Evolutionary conservation across 2,113 vertebrate genomes (phyloP).

Genomic region (Cyanoliseus patagonus): DNA sequence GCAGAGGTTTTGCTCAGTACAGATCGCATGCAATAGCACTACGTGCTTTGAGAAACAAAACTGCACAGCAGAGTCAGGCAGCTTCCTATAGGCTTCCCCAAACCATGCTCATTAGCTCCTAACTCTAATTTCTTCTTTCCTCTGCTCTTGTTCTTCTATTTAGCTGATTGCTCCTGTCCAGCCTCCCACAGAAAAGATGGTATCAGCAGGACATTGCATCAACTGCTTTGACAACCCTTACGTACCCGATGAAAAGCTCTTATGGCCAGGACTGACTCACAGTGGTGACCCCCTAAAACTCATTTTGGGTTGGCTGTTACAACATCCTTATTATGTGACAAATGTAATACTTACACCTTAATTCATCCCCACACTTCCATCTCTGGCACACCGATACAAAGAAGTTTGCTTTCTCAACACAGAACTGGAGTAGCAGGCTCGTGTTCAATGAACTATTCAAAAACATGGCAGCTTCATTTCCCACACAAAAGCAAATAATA

Average conservation of each 20-base stretch:
- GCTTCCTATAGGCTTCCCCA: not conserved
- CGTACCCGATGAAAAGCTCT: not conserved
- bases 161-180: not conserved
- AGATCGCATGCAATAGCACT: not conserved
- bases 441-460: not conserved
- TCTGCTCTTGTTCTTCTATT: not conserved
- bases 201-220: not conserved
- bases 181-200: not conserved
- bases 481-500: constrained; percentile 28
- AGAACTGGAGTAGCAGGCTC: constrained; percentile 36
- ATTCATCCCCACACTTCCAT: not conserved
- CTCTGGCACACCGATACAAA: constrained; percentile 11
- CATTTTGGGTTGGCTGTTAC: not conserved
- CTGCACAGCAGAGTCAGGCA: not conserved
- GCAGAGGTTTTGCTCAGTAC: not conserved
- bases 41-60: not conserved
- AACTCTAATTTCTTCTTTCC: not conserved
- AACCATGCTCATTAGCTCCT: not conserved
- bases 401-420: not conserved
- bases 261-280: not conserved
- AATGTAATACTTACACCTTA: constrained; percentile 1
- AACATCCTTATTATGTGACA: not conserved
- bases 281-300: fast-evolving
- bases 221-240: not conserved
- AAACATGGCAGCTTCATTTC: constrained; percentile 20